A percentile compares a stretch with the other conserved stretches of the same genome.
phyloP scores from a whole-genome alignment of 2,113 vertebrate species.

The Pachycephala philippinensis region DNA sequence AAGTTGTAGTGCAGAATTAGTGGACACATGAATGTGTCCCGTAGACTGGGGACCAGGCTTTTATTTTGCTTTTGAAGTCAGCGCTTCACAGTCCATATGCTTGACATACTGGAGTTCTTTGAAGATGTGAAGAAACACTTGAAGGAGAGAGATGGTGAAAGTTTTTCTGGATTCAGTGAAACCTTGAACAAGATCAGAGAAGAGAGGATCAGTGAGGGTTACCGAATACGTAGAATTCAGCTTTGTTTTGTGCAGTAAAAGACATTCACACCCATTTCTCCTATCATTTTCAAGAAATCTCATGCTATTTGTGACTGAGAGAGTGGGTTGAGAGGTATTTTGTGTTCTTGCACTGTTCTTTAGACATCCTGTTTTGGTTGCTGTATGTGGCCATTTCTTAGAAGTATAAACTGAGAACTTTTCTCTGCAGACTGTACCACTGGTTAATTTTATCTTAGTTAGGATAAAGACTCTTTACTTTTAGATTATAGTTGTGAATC shows the following conservation, averaged over 20 bases:
- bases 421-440: background rate
- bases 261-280: background rate
- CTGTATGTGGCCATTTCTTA: background rate
- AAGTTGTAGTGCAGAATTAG: background rate
- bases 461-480: background rate
- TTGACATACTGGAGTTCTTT: background rate
- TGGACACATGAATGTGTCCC: background rate
- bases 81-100: slow-evolving; percentile 3
- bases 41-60: background rate
- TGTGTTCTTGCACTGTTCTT: background rate
- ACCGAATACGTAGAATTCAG: background rate
- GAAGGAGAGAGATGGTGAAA: background rate
- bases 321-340: background rate
- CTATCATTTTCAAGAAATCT: background rate
- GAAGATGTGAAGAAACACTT: background rate
- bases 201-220: background rate
- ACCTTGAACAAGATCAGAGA: background rate
- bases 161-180: background rate
- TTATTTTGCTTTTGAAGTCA: background rate
- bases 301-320: background rate
- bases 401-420: background rate
- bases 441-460: background rate
- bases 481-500: background rate
- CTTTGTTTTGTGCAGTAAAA: background rate
- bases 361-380: background rate